Conservation (phyloP, 2,888 invertebrate genomes). For the Phengaris arion region DNA sequence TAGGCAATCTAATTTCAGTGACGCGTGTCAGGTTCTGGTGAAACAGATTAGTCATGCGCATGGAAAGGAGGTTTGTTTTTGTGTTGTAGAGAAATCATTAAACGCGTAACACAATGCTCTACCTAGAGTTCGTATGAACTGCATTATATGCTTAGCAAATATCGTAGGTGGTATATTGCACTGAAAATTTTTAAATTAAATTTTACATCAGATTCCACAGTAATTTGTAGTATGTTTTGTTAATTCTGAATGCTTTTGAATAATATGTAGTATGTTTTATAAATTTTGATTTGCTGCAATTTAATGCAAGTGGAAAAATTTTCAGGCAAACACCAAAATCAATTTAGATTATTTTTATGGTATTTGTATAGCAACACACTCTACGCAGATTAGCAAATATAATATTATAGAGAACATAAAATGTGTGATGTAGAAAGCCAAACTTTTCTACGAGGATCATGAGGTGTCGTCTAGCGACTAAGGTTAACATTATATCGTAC, state of each 20-base stretch:
- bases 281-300: not conserved
- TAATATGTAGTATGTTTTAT: not conserved
- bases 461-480: constrained; percentile 65
- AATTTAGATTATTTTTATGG: not conserved
- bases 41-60: constrained; percentile 37
- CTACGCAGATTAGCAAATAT: constrained; percentile 44
- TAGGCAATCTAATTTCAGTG: constrained; percentile 29
- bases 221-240: not conserved
- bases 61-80: constrained; percentile 28
- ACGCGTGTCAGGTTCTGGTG: constrained; percentile 29
- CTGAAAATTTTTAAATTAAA: constrained; percentile 15
- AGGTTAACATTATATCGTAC: constrained; percentile 47
- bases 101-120: constrained; percentile 26
- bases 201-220: not conserved
- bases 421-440: constrained; percentile 49
- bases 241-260: not conserved
- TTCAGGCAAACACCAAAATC: constrained; percentile 11
- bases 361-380: constrained; percentile 43
- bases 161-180: not conserved
- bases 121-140: constrained; percentile 13
- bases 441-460: constrained; percentile 62
- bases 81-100: constrained; percentile 27
- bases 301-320: not conserved
- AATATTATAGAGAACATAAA: constrained; percentile 30
- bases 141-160: constrained; percentile 1